Percentiles rank a stretch among this genome's conserved stretches.
Conservation (phyloP, 2,113 vertebrate genomes). For the Ovis canadensis region DNA sequence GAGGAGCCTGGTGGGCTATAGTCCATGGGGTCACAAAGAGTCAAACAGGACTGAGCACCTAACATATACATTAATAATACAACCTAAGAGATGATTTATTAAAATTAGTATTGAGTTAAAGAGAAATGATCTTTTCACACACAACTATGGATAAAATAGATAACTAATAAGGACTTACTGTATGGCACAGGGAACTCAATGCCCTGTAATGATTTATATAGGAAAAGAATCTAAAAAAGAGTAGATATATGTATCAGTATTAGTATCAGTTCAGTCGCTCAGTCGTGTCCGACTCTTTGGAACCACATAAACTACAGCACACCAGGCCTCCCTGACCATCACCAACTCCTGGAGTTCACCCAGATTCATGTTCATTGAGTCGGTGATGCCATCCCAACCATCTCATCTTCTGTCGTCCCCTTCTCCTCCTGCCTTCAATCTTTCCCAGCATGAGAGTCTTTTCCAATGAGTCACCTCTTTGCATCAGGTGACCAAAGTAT, state of each 20-base stretch:
- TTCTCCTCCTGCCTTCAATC: background rate
- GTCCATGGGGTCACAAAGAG: background rate
- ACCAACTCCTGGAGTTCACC: background rate
- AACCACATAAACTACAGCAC: background rate
- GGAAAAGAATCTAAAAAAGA: background rate
- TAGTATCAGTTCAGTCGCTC: background rate
- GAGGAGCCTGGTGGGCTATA: background rate
- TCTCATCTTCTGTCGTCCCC: background rate
- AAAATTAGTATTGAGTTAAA: conserved; percentile 12
- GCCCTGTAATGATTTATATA: background rate
- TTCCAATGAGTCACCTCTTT: background rate
- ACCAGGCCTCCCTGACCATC: background rate
- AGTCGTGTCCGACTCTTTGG: background rate
- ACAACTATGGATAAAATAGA: background rate
- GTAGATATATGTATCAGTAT: background rate
- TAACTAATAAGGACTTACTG: background rate
- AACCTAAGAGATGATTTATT: background rate
- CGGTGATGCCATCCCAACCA: background rate
- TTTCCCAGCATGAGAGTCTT: background rate
- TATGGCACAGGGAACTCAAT: background rate
- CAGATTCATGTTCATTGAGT: background rate
- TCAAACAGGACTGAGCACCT: background rate
- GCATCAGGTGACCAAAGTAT: background rate
- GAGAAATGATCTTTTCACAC: background rate
- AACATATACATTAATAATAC: background rate